Base-by-base conservation (phyloP, 1,140 invertebrate species). In the Ptiloglossa arizonensis region DNA sequence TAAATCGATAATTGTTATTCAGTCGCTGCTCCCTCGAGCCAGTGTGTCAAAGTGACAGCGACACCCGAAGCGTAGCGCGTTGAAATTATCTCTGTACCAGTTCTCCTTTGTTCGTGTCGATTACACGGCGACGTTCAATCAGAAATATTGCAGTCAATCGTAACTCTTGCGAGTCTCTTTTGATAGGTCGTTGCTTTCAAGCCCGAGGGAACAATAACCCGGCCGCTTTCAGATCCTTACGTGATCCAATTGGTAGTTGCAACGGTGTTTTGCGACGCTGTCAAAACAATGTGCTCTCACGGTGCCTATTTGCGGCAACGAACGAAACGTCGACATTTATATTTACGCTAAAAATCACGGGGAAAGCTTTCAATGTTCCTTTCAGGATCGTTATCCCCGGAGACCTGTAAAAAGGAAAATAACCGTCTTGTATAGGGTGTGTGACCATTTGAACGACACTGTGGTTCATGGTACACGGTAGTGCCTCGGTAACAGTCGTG, bases 101-200 rank as follows among this genome's bases (percentile, higher is more conserved):
- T 5, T 11, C 17, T 50, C 35, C 19, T 74, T 32, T 66, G 48
- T 56, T 17, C 62, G 9, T 15, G 50, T 74, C 71, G 71, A 74
- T 74, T 24, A 27, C 50, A 44, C 35, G 35, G 24, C 71, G 62
- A 74, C 41, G 71, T 35, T 56, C 62, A 54, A 74, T 74, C 71
- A 66, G 50, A 67, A 74, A 74, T 74, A 74, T 74, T 73, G 71
- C 71, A 64, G 62, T 67, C 71, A 38, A 74, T 66, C 62, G 35
- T 44, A 32, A 29, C 35, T 44, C 24, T n/a, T 1, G 41, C 19
- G 17, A 52, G 29, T 35, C 27, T 27, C 17, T 41, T 67, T 74
- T 27, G 63, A 74, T 67, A 32, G 38, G 15, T 41, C 72, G n/a
- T 2, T 22, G 50, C n/a, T 73, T 56, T 44, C 71, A 22, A 67